Percentiles rank a stretch among this genome's conserved stretches.
Conservation (phyloP, 2,113 vertebrate genomes). For the Romanogobio albipinnatus region DNA sequence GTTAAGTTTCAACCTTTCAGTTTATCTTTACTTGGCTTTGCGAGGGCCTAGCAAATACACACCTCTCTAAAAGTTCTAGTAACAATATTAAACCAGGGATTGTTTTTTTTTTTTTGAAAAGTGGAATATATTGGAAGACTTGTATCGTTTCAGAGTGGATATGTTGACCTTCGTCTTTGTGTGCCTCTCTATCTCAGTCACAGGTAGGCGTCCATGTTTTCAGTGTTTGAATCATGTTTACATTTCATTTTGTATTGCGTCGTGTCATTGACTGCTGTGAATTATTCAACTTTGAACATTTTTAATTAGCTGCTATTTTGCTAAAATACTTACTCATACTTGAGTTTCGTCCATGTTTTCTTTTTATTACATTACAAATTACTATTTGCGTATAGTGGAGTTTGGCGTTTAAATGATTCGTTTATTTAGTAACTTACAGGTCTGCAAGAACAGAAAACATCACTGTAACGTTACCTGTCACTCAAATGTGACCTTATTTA, state of each 20-base stretch:
- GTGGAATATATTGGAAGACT: neutral
- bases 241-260: neutral
- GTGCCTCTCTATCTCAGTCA: conserved; percentile 59
- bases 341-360: neutral
- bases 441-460: neutral
- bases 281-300: neutral
- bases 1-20: neutral
- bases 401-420: neutral
- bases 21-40: neutral
- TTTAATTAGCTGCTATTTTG: neutral
- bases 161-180: conserved; percentile 67
- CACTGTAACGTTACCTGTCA: too few species aligned
- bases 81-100: neutral
- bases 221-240: neutral
- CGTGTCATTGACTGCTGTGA: neutral
- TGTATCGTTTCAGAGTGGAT: neutral
- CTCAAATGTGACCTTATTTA: neutral
- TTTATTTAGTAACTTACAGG: neutral
- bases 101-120: neutral
- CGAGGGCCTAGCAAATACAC: neutral
- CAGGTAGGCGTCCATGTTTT: conserved; percentile 32
- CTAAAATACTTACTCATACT: neutral
- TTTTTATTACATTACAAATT: neutral
- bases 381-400: too few species aligned
- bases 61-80: neutral